Evolutionary conservation across 2,888 invertebrate species (phyloP).

Genomic region (Tyria jacobaeae): DNA sequence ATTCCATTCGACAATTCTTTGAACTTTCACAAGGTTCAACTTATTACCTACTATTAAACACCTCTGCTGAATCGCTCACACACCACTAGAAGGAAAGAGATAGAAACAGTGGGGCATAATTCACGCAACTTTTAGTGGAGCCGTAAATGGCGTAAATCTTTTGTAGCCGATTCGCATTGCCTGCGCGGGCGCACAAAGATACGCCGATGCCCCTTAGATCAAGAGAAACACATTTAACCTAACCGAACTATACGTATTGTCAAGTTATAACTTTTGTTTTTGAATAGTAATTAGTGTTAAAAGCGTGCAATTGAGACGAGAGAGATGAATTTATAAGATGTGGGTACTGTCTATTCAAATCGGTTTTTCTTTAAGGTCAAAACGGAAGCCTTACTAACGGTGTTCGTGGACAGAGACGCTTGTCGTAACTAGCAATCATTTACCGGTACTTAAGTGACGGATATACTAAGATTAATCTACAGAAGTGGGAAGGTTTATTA

Average conservation of each 20-base stretch:
- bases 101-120: slow-evolving; percentile 55
- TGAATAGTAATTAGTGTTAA: neutral
- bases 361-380: neutral
- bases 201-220: slow-evolving; percentile 51
- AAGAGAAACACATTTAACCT: slow-evolving; percentile 22
- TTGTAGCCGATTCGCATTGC: slow-evolving; percentile 68
- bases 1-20: slow-evolving; percentile 45
- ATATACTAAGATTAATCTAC: too few relatives aligned
- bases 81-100: slow-evolving; percentile 53
- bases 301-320: neutral
- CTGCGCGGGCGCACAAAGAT: slow-evolving; percentile 71
- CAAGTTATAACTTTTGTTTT: neutral
- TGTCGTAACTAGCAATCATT: neutral
- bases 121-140: slow-evolving; percentile 71
- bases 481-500: neutral
- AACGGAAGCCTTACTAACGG: neutral
- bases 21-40: slow-evolving; percentile 49
- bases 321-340: too few relatives aligned
- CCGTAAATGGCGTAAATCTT: slow-evolving; percentile 75
- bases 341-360: neutral
- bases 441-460: neutral
- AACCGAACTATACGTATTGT: neutral
- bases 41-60: slow-evolving; percentile 23
- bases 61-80: slow-evolving; percentile 40
- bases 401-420: neutral